Conservation (phyloP, 35 echinoderm and acorn worm genomes). For the Lytechinus pictus region DNA sequence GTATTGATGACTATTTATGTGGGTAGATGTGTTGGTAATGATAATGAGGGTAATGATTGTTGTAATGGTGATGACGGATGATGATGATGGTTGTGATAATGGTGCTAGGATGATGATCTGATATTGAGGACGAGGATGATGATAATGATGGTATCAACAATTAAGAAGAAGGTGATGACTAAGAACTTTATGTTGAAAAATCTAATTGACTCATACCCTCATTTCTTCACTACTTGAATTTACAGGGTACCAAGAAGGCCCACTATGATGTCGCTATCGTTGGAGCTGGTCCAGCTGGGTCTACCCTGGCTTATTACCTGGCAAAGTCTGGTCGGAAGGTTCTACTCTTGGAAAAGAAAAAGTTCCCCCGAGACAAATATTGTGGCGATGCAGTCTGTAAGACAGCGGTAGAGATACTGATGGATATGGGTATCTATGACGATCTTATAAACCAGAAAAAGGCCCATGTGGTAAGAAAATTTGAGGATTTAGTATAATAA, state of each 20-base stretch:
- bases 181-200: no score
- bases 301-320: conserved; percentile 57
- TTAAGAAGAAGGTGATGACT: no score
- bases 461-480: conserved; percentile 39
- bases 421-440: conserved; percentile 57
- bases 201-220: not conserved
- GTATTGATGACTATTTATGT: not conserved
- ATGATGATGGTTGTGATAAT: no score
- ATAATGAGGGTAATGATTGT: no score
- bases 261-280: conserved; percentile 51
- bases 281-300: conserved; percentile 49
- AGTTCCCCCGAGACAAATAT: conserved; percentile 51
- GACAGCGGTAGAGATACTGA: conserved; percentile 51
- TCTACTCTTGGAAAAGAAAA: conserved; percentile 55
- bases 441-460: conserved; percentile 52
- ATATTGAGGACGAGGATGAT: no score
- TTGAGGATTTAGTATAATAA: no score
- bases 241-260: conserved; percentile 29
- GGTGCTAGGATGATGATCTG: no score
- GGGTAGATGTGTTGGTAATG: no score
- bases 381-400: conserved; percentile 60
- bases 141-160: no score
- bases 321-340: conserved; percentile 52
- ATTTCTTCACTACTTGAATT: not conserved
- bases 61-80: no score